These are phyloP conservation scores for Cephus runcator DNA, from an alignment of 2,888 invertebrate species.

Conservation along the genomic window DNA sequence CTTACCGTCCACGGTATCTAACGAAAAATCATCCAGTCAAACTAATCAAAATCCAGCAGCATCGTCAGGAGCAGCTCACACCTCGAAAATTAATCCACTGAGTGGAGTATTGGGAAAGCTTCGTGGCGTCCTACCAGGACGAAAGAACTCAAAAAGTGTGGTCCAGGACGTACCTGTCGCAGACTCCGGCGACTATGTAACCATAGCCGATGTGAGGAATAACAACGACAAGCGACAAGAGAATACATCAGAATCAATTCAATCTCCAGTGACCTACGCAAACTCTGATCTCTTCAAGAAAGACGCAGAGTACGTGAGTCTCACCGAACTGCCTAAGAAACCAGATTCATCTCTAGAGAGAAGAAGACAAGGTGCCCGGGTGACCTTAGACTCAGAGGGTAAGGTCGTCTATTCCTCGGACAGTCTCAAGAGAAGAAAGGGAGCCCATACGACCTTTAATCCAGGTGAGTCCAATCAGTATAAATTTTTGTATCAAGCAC, in stretches of 20 bases:
- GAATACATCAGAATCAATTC: conserved; percentile 30
- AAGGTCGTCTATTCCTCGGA: conserved; percentile 90
- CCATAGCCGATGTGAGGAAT: conserved; percentile 84
- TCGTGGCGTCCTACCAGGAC: conserved; percentile 65
- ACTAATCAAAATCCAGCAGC: neutral
- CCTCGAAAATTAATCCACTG: conserved; percentile 67
- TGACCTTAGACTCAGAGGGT: conserved; percentile 86
- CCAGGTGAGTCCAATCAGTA: conserved; percentile 69
- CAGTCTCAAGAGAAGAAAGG: conserved; percentile 82
- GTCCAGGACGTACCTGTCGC: conserved; percentile 31
- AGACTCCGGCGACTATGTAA: conserved; percentile 85
- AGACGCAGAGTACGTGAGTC: conserved; percentile 82
- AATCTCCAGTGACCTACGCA: conserved; percentile 66
- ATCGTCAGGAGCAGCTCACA: neutral
- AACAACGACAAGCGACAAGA: conserved; percentile 74
- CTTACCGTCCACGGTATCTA: conserved; percentile 23
- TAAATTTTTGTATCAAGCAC: neutral
- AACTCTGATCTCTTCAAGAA: conserved; percentile 75
- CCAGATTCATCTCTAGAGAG: conserved; percentile 69
- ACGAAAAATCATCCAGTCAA: conserved; percentile 8
- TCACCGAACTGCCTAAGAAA: conserved; percentile 78
- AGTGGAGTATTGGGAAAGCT: conserved; percentile 80
- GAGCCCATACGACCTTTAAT: conserved; percentile 86
- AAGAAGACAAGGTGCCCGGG: conserved; percentile 78
- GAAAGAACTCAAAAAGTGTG: conserved; percentile 14